Conservation (phyloP, 2,113 vertebrate species). For the Embiotoca jacksoni region DNA sequence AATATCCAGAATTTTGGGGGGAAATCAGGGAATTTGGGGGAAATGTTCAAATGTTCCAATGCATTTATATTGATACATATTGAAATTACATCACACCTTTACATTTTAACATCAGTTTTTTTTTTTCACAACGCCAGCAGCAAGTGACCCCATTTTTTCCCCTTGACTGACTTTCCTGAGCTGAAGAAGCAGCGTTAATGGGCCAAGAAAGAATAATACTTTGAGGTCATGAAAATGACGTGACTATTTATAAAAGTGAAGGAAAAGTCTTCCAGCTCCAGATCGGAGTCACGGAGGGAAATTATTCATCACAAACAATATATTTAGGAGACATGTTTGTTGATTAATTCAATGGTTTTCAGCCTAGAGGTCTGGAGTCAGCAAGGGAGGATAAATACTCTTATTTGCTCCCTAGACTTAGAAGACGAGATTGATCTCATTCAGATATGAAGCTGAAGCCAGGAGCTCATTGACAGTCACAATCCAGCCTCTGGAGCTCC, state of each 20-base stretch:
- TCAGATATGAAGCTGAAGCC: too few relatives aligned
- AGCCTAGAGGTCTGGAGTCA: too few relatives aligned
- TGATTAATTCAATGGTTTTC: too few relatives aligned
- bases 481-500: too few relatives aligned
- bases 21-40: not conserved
- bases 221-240: slow-evolving; percentile 36
- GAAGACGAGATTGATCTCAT: too few relatives aligned
- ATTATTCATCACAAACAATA: not conserved
- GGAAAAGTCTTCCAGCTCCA: slow-evolving; percentile 32
- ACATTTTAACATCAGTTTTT: not conserved
- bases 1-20: not conserved
- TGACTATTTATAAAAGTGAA: slow-evolving; percentile 53
- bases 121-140: not conserved
- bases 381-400: too few relatives aligned
- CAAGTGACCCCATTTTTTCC: slow-evolving; percentile 39
- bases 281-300: slow-evolving; percentile 10
- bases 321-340: too few relatives aligned
- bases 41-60: not conserved
- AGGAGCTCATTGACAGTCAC: too few relatives aligned
- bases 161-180: slow-evolving; percentile 26
- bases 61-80: too few relatives aligned
- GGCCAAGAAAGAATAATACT: slow-evolving; percentile 29
- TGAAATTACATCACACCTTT: not conserved
- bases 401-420: too few relatives aligned
- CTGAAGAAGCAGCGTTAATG: slow-evolving; percentile 21